Conservation (phyloP, 2,888 invertebrate genomes). For the Melinaea marsaeus region DNA sequence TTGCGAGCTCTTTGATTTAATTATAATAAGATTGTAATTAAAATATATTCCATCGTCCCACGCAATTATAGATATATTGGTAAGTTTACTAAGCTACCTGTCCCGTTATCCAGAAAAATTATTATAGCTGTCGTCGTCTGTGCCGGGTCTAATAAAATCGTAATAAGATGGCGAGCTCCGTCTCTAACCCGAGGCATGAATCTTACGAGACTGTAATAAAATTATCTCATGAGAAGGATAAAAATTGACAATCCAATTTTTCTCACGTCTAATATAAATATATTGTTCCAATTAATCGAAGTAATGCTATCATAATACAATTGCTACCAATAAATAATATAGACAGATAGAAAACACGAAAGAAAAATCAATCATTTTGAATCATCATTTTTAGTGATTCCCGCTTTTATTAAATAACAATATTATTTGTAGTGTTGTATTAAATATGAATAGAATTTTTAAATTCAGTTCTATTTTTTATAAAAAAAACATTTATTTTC, state of each 20-base stretch:
- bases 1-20: conserved; percentile 2
- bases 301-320: conserved; percentile 13
- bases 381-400: neutral
- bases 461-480: too few relatives aligned
- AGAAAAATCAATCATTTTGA: neutral
- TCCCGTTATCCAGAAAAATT: conserved; percentile 58
- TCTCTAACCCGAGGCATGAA: conserved; percentile 54
- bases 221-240: conserved; percentile 64
- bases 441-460: too few relatives aligned
- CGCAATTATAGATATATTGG: conserved; percentile 39
- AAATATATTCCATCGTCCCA: neutral
- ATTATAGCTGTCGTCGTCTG: conserved; percentile 51
- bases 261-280: conserved; percentile 37
- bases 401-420: too few relatives aligned
- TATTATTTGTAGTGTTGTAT: too few relatives aligned
- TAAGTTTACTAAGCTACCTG: conserved; percentile 39
- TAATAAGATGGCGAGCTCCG: conserved; percentile 59
- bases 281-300: conserved; percentile 29
- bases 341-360: neutral
- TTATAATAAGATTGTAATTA: conserved; percentile 5
- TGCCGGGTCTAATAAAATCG: conserved; percentile 64
- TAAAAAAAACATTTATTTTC: conserved; percentile 39
- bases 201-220: conserved; percentile 64
- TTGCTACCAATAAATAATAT: conserved; percentile 5
- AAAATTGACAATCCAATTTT: conserved; percentile 63